These are phyloP conservation scores for Tupaia tana DNA, from an alignment of 2,113 vertebrate species.

Conservation along the genomic window DNA sequence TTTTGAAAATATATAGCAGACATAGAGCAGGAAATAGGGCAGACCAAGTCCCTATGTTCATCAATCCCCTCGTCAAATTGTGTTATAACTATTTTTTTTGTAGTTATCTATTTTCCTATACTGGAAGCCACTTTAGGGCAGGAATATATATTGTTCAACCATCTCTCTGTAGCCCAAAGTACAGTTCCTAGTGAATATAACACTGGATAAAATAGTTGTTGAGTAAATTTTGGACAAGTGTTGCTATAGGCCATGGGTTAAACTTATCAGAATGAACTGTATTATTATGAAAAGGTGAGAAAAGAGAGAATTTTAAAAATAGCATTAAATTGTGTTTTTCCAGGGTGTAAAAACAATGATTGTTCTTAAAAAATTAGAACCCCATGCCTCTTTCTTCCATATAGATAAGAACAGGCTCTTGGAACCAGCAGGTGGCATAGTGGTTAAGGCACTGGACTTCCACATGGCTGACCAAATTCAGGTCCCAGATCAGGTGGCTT, in stretches of 20 bases:
- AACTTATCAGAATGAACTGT: background rate
- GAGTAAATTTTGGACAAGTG: background rate
- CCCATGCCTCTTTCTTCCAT: background rate
- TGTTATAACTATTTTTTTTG: background rate
- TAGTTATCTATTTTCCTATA: background rate
- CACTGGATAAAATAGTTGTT: background rate
- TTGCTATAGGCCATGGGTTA: background rate
- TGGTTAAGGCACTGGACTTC: no score
- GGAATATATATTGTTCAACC: background rate
- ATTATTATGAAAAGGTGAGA: background rate
- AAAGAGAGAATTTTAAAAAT: background rate
- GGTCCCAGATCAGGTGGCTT: no score
- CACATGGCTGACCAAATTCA: no score
- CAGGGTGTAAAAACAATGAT: background rate
- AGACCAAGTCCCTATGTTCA: background rate
- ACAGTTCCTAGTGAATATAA: background rate
- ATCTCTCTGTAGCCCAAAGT: background rate
- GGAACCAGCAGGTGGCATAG: no score
- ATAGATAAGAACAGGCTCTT: background rate
- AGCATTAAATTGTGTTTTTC: conserved; percentile 5
- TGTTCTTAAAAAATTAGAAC: background rate
- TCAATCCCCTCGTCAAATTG: background rate
- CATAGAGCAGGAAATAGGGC: background rate
- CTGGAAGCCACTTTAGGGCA: background rate
- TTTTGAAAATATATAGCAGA: background rate